phyloP scores from a whole-genome alignment of 2,113 vertebrate species.

The Willisornis vidua region DNA sequence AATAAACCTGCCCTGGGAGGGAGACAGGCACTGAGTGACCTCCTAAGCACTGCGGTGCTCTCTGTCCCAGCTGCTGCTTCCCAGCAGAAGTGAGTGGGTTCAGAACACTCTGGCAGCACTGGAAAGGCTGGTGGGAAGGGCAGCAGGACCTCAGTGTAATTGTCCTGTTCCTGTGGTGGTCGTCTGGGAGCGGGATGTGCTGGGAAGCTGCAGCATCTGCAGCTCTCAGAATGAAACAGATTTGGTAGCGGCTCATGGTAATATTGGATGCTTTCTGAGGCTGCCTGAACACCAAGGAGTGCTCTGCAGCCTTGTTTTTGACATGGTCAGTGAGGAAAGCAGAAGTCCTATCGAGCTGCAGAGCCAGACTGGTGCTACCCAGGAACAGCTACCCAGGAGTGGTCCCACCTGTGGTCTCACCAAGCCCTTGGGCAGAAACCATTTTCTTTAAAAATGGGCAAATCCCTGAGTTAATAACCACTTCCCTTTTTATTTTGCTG shows the following conservation, averaged over 20 bases:
- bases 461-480: neutral
- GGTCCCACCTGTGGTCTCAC: rapidly evolving
- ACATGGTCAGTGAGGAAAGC: neutral
- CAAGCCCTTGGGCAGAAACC: neutral
- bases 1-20: neutral
- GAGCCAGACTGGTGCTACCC: rapidly evolving
- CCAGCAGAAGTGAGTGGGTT: neutral
- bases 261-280: neutral
- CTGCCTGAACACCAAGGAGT: rapidly evolving
- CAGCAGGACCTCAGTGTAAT: rapidly evolving
- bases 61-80: neutral
- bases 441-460: neutral
- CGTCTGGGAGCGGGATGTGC: rapidly evolving
- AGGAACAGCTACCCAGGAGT: neutral
- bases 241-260: neutral
- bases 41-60: neutral
- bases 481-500: neutral
- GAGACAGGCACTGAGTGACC: neutral
- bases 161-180: neutral
- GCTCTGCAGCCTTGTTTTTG: neutral
- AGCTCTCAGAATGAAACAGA: rapidly evolving
- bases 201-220: neutral
- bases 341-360: neutral
- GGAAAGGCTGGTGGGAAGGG: neutral
- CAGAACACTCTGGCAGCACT: neutral